These are phyloP conservation scores for Portunus trituberculatus DNA, from an alignment of 1,140 invertebrate species.

Conservation along the genomic window DNA sequence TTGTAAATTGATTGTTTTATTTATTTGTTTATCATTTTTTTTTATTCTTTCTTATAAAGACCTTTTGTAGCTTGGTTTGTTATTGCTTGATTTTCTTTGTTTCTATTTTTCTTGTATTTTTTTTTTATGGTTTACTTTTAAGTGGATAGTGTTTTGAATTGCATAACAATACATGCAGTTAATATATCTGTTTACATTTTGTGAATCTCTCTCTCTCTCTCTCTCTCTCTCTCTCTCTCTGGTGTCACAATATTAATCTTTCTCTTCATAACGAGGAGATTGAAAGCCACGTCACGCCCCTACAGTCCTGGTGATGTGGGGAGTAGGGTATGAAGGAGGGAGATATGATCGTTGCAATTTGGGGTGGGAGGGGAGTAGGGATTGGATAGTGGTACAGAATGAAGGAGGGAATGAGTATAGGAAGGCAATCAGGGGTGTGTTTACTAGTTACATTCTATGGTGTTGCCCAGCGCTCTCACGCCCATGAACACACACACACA, in stretches of 20 bases:
- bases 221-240: conserved; percentile 8
- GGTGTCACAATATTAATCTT: background rate
- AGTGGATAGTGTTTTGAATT: no score
- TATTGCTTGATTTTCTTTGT: no score
- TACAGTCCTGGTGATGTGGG: background rate
- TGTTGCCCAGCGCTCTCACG: background rate
- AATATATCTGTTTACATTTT: no score
- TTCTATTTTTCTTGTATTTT: no score
- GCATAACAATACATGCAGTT: no score
- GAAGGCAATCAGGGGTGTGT: background rate
- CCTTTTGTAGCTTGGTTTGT: no score
- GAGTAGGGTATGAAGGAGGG: background rate
- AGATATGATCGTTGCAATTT: background rate
- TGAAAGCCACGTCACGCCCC: background rate
- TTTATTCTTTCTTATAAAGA: no score
- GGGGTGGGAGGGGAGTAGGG: background rate
- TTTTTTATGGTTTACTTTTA: no score
- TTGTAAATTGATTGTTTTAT: no score
- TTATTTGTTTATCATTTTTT: no score
- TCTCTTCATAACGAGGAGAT: background rate
- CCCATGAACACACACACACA: background rate
- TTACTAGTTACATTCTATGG: background rate
- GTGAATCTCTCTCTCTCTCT: background rate
- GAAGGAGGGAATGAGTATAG: background rate
- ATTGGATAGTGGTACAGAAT: no score